These are phyloP conservation scores for Gallirallus australis DNA, from an alignment of 2,797 vertebrate species.

Conservation along the genomic window DNA sequence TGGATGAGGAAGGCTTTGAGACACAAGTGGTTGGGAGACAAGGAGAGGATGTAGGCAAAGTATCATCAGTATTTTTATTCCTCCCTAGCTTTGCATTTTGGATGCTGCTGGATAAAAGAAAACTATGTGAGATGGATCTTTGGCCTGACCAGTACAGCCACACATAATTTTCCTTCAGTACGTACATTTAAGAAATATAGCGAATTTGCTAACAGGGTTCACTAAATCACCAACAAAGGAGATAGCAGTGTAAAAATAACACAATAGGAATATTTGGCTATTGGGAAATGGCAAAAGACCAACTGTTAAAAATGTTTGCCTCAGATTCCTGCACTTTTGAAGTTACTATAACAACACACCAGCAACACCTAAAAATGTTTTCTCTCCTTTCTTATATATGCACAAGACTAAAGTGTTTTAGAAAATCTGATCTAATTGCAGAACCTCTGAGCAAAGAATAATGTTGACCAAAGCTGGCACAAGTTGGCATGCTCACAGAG, in stretches of 20 bases:
- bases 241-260: neutral
- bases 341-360: conserved; percentile 54
- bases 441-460: conserved; percentile 5
- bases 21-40: neutral
- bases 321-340: neutral
- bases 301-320: neutral
- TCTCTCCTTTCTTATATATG: neutral
- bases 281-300: neutral
- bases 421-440: conserved; percentile 38
- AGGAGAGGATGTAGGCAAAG: neutral
- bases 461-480: conserved; percentile 35
- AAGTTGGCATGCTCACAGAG: conserved; percentile 26
- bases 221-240: neutral
- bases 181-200: neutral
- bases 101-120: neutral
- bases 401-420: neutral
- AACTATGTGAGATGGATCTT: neutral
- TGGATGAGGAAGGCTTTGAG: neutral
- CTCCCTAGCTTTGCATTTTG: neutral
- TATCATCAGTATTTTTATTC: neutral
- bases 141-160: neutral
- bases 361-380: conserved; percentile 24
- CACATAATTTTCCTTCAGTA: neutral
- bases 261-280: neutral
- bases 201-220: neutral